phyloP scores from a whole-genome alignment of 1,140 invertebrate species.

The Halyomorpha halys region DNA sequence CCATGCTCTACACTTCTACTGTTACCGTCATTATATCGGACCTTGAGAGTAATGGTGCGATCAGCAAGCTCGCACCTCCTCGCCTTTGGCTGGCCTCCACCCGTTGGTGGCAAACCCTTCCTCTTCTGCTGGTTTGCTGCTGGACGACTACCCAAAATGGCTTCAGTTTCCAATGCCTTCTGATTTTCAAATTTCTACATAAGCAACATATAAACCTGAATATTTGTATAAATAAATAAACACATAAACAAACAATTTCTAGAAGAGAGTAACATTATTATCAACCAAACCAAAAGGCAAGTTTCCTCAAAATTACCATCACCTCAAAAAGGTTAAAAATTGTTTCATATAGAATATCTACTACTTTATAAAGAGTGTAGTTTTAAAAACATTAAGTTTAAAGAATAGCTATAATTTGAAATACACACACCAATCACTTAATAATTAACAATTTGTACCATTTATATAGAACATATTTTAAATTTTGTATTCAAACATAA shows the following conservation, averaged over 20 bases:
- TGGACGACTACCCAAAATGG: not conserved
- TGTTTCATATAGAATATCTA: too few relatives aligned
- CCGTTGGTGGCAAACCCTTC: not conserved
- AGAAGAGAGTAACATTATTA: not conserved
- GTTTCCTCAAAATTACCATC: not conserved
- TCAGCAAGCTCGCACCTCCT: not conserved
- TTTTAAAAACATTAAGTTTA: too few relatives aligned
- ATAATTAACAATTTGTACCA: too few relatives aligned
- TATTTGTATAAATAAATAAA: not conserved
- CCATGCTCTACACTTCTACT: too few relatives aligned
- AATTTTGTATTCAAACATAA: too few relatives aligned
- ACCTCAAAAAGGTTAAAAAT: not conserved
- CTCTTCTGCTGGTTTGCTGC: not conserved
- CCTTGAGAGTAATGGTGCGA: conserved; percentile 4
- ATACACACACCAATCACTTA: too few relatives aligned
- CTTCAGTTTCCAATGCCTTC: not conserved
- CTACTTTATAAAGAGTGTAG: too few relatives aligned
- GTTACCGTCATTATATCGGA: not conserved
- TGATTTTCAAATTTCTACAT: conserved; percentile 10
- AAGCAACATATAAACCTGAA: not conserved
- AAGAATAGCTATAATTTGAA: too few relatives aligned
- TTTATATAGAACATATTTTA: too few relatives aligned
- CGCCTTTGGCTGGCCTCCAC: not conserved
- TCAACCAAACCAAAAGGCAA: not conserved
- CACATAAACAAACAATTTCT: not conserved